These are phyloP conservation scores for Sinocyclocheilus anophthalmus DNA, from an alignment of 2,113 vertebrate species.

Conservation along the genomic window DNA sequence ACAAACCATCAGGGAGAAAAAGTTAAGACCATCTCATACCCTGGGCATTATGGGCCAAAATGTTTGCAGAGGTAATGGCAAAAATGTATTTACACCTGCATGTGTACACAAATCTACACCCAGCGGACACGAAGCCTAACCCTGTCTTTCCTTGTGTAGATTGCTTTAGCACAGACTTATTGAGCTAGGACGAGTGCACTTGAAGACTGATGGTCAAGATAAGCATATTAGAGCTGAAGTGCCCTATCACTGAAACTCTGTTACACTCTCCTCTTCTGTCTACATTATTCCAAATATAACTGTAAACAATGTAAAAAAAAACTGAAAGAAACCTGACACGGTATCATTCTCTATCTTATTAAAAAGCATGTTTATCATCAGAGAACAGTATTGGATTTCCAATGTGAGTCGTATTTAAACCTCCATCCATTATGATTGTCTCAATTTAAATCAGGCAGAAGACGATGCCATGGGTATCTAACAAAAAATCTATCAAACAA, in stretches of 20 bases:
- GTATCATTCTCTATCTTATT: slow-evolving; percentile 1
- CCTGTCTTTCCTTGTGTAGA: slow-evolving; percentile 38
- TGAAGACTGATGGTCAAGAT: background rate
- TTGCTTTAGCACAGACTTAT: slow-evolving; percentile 11
- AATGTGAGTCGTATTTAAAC: background rate
- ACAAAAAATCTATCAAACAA: background rate
- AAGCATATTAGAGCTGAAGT: background rate
- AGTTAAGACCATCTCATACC: background rate
- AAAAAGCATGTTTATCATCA: background rate
- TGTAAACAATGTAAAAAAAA: slow-evolving; percentile 2
- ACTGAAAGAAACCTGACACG: background rate
- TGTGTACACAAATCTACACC: slow-evolving; percentile 33
- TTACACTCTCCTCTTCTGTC: slow-evolving; percentile 1
- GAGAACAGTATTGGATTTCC: background rate
- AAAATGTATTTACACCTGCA: slow-evolving; percentile 44
- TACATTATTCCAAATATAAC: slow-evolving; percentile 10
- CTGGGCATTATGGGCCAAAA: background rate
- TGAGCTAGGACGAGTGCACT: background rate
- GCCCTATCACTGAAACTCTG: background rate
- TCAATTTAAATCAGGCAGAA: background rate
- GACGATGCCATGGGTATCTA: background rate
- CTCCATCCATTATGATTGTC: background rate
- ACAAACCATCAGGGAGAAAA: slow-evolving; percentile 38
- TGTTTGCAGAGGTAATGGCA: background rate
- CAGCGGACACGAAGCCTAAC: background rate